A percentile compares a stretch with the other conserved stretches of the same genome.
These are phyloP conservation scores for Eupithecia subfuscata DNA, from an alignment of 2,888 invertebrate species.

Conservation along the genomic window DNA sequence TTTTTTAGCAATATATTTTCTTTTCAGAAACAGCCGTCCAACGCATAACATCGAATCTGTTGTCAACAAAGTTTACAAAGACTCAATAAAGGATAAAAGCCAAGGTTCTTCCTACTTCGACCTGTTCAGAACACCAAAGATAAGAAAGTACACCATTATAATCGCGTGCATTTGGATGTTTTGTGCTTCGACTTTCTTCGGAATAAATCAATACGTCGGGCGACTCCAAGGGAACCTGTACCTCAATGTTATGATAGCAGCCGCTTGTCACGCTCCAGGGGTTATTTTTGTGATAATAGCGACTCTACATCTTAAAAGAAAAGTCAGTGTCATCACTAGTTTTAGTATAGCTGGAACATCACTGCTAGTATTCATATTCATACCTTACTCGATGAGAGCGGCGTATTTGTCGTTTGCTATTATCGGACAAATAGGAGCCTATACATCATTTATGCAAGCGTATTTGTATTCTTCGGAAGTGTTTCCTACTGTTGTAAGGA, in stretches of 20 bases:
- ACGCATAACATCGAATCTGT: conserved; percentile 61
- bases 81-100: conserved; percentile 56
- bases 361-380: conserved; percentile 67
- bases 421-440: conserved; percentile 89
- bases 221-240: conserved; percentile 91
- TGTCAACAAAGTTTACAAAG: conserved; percentile 59
- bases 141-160: conserved; percentile 87
- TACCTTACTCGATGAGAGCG: conserved; percentile 57
- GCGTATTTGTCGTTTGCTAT: conserved; percentile 88
- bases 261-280: conserved; percentile 62
- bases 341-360: conserved; percentile 65
- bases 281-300: conserved; percentile 63
- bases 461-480: conserved; percentile 91
- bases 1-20: conserved; percentile 24
- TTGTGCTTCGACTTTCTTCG: conserved; percentile 92
- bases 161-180: conserved; percentile 90
- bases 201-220: conserved; percentile 91
- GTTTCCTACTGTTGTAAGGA: conserved; percentile 91
- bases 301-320: conserved; percentile 65
- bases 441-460: conserved; percentile 86
- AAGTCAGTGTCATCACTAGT: conserved; percentile 61
- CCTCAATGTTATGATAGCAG: conserved; percentile 90
- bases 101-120: conserved; percentile 73
- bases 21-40: conserved; percentile 74
- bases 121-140: conserved; percentile 87